Evolutionary conservation across 2,888 invertebrate species (phyloP), one percentile per base, ranked within the genome.

Genomic region (Sthenelais limicola): DNA sequence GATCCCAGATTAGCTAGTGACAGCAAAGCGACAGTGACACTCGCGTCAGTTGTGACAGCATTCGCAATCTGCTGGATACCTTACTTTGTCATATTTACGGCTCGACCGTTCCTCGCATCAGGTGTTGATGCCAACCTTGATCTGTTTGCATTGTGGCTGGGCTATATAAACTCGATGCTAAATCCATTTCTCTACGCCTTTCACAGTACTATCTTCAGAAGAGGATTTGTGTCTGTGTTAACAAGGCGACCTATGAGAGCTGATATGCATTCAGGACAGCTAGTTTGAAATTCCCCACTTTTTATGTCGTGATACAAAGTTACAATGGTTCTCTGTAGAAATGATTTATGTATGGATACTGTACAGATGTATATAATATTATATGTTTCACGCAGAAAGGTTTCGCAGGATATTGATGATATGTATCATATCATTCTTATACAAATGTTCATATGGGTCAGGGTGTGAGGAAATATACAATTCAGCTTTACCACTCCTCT

Each of bases 61-160:
- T 71, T 71, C 24, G 62, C 66, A n/a, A 71, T 71, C 21, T 71
- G 71, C 66, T 71, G 71, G 71, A 62, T 71, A 2, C 71, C 71
- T 1, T 71, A 71, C 38, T 71, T 71, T 51, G 66, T 66, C 12
- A n/a, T 71, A n/a, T 71, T 71, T 38, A 52, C 71, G 2, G 30
- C 38, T 15, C 48, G 58, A 32, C 71, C 71, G 24, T 71, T 71
- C 38, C 51, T 71, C 26, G n/a, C n/a, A 33, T 21, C 1, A 12
- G 47, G 38, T 12, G 56, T 71, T 28, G 66, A 71, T 52, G 51
- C 48, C 26, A 56, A 54, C 47, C 62, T 71, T 32, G 71, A 71
- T 28, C 35, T 66, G 38, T 71, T 71, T 32, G 48, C 66, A 12
- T 43, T 71, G 33, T 71, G 71, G 71, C 48, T 71, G 33, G 71